These are phyloP conservation scores for Drosophila dunni DNA, from an alignment of 1,140 invertebrate species.

Conservation along the genomic window DNA sequence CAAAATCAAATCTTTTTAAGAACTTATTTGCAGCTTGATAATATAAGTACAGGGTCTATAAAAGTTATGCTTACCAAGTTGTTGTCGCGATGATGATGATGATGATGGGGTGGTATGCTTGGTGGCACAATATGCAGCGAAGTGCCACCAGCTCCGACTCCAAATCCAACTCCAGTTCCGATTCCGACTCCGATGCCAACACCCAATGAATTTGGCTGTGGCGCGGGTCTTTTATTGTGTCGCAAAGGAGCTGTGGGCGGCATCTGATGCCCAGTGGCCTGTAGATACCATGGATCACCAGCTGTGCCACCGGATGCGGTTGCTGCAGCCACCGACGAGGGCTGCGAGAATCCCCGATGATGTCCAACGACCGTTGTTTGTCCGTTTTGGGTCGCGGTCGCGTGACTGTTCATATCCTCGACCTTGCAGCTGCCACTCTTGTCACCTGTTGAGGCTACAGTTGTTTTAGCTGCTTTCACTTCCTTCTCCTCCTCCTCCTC, in stretches of 20 bases:
- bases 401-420: constrained; percentile 84
- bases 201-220: constrained; percentile 71
- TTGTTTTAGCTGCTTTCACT: constrained; percentile 7
- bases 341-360: constrained; percentile 84
- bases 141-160: constrained; percentile 24
- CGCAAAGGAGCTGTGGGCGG: constrained; percentile 81
- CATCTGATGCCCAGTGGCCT: constrained; percentile 84
- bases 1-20: no score
- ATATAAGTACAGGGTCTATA: no score
- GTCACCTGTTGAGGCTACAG: constrained; percentile 31
- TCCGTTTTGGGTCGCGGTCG: constrained; percentile 80
- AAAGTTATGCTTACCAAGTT: constrained; percentile 63
- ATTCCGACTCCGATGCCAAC: constrained; percentile 34
- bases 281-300: constrained; percentile 85
- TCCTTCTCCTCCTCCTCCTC: constrained; percentile 6
- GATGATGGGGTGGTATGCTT: constrained; percentile 81
- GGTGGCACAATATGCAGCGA: constrained; percentile 77
- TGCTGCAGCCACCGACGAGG: constrained; percentile 72
- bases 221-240: constrained; percentile 84
- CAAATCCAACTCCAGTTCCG: constrained; percentile 30
- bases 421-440: constrained; percentile 39
- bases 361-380: constrained; percentile 84
- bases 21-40: no score
- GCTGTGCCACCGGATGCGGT: constrained; percentile 62
- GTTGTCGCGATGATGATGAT: constrained; percentile 76